Base-by-base conservation (phyloP, 2,888 invertebrate genomes). In the Tolmerus cingulatus region DNA sequence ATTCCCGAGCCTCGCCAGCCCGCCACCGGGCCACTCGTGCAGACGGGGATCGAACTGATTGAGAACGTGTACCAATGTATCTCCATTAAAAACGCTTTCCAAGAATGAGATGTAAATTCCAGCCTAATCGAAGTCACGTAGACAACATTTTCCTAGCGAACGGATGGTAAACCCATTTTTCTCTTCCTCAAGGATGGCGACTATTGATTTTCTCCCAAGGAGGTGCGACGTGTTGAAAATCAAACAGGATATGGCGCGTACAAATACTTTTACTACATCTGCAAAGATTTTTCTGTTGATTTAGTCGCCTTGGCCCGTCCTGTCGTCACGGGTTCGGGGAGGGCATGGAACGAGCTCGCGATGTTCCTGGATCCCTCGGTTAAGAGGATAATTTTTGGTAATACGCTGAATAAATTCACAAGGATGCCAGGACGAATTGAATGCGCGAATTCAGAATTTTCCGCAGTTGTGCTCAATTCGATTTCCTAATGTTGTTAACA, bases 71-170 rank as follows among this genome's bases (percentile, higher is more conserved):
- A 46, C 85, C 85, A 74, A 85, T 85, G 74, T 85, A 46, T 85
- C 85, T 85, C 85, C 85, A 85, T 85, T 85, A 85, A 85, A 85
- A 85, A 85, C 85, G 85, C 74, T 85, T 85, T 74, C 34, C 85
- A 30, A 27, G 85, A 85, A 43, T 74, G 85, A 85, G 85, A 74
- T 85, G 74, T 85, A 85, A 85, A 85, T 46, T 74, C 43, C 85
- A 74, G 85, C 74, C 85, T 85, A 85, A 85, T 85, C 85, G 85
- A 74, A 85, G 85, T 85, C 85, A 85, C 85, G 85, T 85, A 85
- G 85, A 74, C 74, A 85, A 85, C 85, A 85, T 85, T 85, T 85
- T 85, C 85, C 74, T 85, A 30, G 85, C 57, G 85, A 85, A 74
- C 85, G 85, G 85, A 85, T 74, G 85, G 43, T 85, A 30, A 43